A percentile compares a stretch with the other conserved stretches of the same genome.
phyloP scores from a whole-genome alignment of 2,888 invertebrate genomes.

The Drosophila diplacantha region DNA sequence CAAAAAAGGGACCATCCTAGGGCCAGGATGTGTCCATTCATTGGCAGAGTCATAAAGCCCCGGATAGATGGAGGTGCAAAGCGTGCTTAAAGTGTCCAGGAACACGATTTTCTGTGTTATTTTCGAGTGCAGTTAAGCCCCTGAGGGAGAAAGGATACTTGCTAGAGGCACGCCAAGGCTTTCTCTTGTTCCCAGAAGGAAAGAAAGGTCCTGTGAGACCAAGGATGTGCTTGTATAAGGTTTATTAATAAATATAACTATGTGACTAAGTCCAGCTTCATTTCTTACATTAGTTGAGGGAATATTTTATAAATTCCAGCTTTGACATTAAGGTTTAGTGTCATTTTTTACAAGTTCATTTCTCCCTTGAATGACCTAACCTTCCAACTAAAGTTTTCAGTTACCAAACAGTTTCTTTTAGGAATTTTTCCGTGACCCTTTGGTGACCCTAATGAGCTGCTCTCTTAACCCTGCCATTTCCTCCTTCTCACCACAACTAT shows the following conservation, averaged over 20 bases:
- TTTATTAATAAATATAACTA: background rate
- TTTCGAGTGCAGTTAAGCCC: conserved; percentile 1
- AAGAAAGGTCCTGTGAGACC: background rate
- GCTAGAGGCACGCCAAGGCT: background rate
- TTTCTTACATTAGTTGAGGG: background rate
- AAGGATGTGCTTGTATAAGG: too few relatives aligned
- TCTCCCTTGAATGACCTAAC: too few relatives aligned
- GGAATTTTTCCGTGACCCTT: conserved; percentile 2
- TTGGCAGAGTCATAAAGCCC: conserved; percentile 35
- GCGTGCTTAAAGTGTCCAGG: conserved; percentile 14
- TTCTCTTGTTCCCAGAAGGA: background rate
- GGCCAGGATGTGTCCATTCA: conserved; percentile 28
- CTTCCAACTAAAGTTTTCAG: background rate
- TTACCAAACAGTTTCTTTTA: background rate
- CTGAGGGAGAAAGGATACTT: background rate
- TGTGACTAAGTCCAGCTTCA: background rate
- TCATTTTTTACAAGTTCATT: background rate
- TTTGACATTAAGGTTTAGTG: background rate
- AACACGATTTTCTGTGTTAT: conserved; percentile 4
- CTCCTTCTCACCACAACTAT: conserved; percentile 48
- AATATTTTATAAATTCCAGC: background rate
- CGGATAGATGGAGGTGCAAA: conserved; percentile 24
- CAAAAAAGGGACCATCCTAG: conserved; percentile 10
- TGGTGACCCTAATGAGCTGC: conserved; percentile 24
- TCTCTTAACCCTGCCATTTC: background rate